Percentiles rank a stretch among this genome's conserved stretches.
phyloP scores from a whole-genome alignment of 2,888 invertebrate species.

The Dioctria linearis region DNA sequence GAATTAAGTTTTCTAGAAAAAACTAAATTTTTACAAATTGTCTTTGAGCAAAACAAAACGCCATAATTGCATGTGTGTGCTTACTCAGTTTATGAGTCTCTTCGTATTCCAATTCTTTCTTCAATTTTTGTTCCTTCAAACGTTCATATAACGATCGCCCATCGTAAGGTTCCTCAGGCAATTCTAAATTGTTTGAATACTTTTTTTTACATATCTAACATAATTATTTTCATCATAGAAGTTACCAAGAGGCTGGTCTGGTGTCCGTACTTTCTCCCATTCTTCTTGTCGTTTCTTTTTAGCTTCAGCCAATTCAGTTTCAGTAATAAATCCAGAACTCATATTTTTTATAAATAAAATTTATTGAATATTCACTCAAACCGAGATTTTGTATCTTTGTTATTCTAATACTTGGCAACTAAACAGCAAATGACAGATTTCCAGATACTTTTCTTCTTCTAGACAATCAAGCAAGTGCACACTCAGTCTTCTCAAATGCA shows the following conservation, averaged over 20 bases:
- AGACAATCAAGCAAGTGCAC: too few species aligned
- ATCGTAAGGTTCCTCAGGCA: slow-evolving; percentile 90
- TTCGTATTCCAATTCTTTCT: slow-evolving; percentile 94
- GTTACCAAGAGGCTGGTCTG: slow-evolving; percentile 90
- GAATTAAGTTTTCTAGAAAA: slow-evolving; percentile 82
- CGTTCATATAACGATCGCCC: slow-evolving; percentile 91
- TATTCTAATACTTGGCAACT: background rate
- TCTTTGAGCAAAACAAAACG: background rate
- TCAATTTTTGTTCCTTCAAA: slow-evolving; percentile 92
- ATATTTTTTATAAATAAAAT: slow-evolving; percentile 70
- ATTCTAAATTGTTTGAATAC: slow-evolving; percentile 76
- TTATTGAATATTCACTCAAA: background rate
- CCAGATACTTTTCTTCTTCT: too few species aligned
- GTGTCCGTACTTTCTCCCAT: slow-evolving; percentile 95
- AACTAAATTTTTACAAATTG: background rate
- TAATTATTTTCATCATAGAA: slow-evolving; percentile 8
- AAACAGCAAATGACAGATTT: background rate
- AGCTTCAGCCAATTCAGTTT: slow-evolving; percentile 87
- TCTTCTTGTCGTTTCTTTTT: slow-evolving; percentile 90
- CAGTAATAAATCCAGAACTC: slow-evolving; percentile 95
- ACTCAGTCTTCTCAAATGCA: background rate
- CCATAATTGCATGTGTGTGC: background rate
- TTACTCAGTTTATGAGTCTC: slow-evolving; percentile 96
- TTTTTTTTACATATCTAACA: background rate
- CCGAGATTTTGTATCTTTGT: background rate